Evolutionary conservation across 2,888 invertebrate genomes (phyloP).

Genomic region (Hirtodrosophila duncani): DNA sequence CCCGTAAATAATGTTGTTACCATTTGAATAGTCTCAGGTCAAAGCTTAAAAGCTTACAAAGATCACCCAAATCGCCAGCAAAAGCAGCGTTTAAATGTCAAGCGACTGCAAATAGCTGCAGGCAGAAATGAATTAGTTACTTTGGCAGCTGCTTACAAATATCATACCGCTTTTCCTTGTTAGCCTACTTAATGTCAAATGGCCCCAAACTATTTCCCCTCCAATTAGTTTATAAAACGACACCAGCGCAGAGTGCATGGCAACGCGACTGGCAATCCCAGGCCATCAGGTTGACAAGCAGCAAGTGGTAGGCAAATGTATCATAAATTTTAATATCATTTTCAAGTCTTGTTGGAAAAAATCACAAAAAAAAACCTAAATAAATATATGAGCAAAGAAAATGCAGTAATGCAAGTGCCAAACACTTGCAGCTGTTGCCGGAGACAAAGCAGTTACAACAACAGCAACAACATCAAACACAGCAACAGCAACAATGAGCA

Average conservation of each 20-base stretch:
- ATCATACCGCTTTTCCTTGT: too few relatives aligned
- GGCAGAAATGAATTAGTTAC: too few relatives aligned
- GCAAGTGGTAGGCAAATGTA: slow-evolving; percentile 71
- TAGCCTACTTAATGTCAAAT: too few relatives aligned
- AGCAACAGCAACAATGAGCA: slow-evolving; percentile 47
- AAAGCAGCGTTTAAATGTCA: too few relatives aligned
- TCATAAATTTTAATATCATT: slow-evolving; percentile 71
- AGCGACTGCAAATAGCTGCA: too few relatives aligned
- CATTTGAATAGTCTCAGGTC: too few relatives aligned
- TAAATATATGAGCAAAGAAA: slow-evolving; percentile 24
- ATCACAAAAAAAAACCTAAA: slow-evolving; percentile 12
- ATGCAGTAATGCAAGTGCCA: slow-evolving; percentile 54
- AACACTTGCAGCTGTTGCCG: slow-evolving; percentile 64
- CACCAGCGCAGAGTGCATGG: too few relatives aligned
- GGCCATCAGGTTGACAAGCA: slow-evolving; percentile 56
- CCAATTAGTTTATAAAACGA: too few relatives aligned
- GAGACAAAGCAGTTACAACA: slow-evolving; percentile 36
- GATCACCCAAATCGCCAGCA: too few relatives aligned
- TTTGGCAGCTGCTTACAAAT: too few relatives aligned
- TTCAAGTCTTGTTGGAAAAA: slow-evolving; percentile 56
- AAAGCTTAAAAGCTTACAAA: too few relatives aligned
- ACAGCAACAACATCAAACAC: slow-evolving; percentile 34
- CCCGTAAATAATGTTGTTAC: too few relatives aligned
- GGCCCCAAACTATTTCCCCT: slow-evolving; percentile 19
- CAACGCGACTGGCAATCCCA: slow-evolving; percentile 22